A percentile compares a stretch with the other conserved stretches of the same genome.
Conservation (phyloP, 2,113 vertebrate species). For the Rhodinocichla rosea region DNA sequence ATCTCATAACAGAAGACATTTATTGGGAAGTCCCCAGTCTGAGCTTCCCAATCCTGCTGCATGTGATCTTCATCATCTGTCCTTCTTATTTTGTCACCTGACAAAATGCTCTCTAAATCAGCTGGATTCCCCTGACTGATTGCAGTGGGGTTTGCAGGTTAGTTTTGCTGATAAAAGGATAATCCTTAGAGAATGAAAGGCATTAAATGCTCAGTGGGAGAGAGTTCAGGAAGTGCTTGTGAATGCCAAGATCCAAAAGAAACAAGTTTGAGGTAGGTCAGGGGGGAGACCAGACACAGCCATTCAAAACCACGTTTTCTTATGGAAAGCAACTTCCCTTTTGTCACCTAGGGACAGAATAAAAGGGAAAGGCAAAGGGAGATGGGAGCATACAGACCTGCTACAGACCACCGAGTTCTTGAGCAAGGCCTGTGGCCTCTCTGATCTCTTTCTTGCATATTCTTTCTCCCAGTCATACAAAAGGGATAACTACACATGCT, state of each 20-base stretch:
- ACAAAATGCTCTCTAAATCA: not conserved
- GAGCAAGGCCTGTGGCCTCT: not conserved
- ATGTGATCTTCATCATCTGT: not conserved
- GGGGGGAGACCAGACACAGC: not conserved
- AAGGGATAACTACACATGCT: not conserved
- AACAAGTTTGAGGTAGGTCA: not conserved
- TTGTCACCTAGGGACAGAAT: not conserved
- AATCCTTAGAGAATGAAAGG: not conserved
- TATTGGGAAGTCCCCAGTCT: not conserved
- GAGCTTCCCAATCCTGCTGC: not conserved
- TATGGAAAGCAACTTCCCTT: not conserved
- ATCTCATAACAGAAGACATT: not conserved
- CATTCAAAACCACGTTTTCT: not conserved
- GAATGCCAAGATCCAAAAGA: not conserved
- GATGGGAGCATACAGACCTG: not conserved
- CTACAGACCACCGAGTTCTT: not conserved
- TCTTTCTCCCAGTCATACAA: not conserved
- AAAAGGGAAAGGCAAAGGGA: not conserved
- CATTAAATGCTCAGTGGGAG: not conserved
- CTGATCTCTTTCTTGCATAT: not conserved
- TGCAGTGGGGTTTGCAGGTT: not conserved
- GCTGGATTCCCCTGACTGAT: not conserved
- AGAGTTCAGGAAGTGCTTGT: not conserved
- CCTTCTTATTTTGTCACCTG: not conserved
- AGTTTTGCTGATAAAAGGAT: not conserved